A percentile compares a stretch with the other conserved stretches of the same genome.
Evolutionary conservation across 2,113 vertebrate genomes (phyloP).

Genomic region (Callithrix jacchus): DNA sequence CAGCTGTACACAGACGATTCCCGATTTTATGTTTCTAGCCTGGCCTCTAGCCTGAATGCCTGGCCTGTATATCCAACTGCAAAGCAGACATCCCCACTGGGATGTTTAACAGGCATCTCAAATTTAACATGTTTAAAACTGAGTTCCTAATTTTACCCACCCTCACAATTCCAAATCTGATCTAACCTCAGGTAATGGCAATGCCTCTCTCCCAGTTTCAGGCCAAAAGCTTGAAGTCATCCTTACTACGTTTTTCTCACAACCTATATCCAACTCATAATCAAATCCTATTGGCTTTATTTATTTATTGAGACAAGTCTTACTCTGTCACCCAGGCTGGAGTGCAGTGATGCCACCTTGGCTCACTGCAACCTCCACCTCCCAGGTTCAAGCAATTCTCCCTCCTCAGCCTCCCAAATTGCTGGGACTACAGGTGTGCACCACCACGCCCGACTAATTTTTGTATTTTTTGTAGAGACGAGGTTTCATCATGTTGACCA

Average conservation of each 20-base stretch:
- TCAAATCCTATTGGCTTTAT: neutral
- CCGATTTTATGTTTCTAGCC: neutral
- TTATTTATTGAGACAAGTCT: too few species aligned
- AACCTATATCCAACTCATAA: neutral
- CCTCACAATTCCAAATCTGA: neutral
- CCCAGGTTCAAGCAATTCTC: too few species aligned
- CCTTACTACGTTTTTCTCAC: neutral
- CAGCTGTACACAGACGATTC: neutral
- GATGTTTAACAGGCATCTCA: neutral
- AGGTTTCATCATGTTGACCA: too few species aligned
- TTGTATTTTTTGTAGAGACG: too few species aligned
- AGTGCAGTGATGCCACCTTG: too few species aligned
- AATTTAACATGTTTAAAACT: slow-evolving; percentile 35
- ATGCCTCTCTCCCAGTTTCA: neutral
- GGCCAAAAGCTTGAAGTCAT: neutral
- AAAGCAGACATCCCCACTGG: neutral
- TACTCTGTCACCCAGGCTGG: too few species aligned
- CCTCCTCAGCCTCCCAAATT: too few species aligned
- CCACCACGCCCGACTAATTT: too few species aligned
- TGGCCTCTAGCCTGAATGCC: neutral
- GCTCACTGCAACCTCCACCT: too few species aligned
- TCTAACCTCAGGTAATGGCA: neutral
- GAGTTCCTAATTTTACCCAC: neutral
- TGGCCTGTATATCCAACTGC: neutral
- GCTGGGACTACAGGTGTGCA: too few species aligned